phyloP scores from a whole-genome alignment of 2,113 vertebrate species.

The Microcebus lehilahytsara region DNA sequence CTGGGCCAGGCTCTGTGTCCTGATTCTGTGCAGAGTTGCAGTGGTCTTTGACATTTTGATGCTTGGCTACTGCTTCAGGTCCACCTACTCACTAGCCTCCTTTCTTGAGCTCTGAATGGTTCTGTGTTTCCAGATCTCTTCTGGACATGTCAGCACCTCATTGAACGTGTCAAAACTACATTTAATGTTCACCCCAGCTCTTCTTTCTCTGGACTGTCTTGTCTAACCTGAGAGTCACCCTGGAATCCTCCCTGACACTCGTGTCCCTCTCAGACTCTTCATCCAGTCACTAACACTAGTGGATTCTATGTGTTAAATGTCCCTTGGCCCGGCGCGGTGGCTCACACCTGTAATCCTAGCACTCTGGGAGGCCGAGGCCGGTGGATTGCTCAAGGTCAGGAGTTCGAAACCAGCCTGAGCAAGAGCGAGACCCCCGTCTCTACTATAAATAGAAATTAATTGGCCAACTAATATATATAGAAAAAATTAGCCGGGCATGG shows the following conservation, averaged over 20 bases:
- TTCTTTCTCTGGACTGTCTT: background rate
- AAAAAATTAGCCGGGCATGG: too few species aligned
- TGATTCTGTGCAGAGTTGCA: background rate
- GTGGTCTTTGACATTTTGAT: background rate
- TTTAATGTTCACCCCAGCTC: background rate
- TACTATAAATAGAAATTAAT: too few species aligned
- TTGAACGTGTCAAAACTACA: background rate
- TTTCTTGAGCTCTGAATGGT: background rate
- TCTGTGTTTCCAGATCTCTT: background rate
- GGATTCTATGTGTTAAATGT: background rate
- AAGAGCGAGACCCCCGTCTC: too few species aligned
- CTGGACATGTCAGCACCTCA: fast-evolving
- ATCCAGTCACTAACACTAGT: background rate
- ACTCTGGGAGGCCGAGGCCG: too few species aligned
- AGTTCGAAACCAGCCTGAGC: too few species aligned
- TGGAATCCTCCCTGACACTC: background rate
- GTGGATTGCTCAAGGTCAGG: too few species aligned
- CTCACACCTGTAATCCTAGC: too few species aligned
- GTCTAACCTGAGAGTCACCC: background rate
- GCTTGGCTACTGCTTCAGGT: background rate
- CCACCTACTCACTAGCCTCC: background rate
- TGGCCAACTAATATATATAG: too few species aligned
- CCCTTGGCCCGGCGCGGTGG: background rate
- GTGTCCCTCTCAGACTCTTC: background rate
- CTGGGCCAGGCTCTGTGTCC: background rate